Percentiles rank a stretch among this genome's conserved stretches.
Evolutionary conservation across 2,797 vertebrate genomes (phyloP).

Genomic region (Aphelocoma californica): DNA sequence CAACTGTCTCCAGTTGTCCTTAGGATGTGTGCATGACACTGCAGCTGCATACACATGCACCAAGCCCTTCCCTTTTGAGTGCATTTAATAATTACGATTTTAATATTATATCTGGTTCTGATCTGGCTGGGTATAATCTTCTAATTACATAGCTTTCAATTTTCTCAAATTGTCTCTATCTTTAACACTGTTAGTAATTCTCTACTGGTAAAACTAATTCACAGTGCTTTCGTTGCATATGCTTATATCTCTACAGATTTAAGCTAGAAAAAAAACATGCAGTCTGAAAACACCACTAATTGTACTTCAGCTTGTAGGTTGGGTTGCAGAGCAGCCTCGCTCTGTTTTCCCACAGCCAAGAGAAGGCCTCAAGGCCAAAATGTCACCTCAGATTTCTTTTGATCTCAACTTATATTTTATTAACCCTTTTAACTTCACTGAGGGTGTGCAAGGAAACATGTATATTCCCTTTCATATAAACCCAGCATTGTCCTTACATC

Average conservation of each 20-base stretch:
- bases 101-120: not conserved
- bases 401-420: constrained; percentile 67
- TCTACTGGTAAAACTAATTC: not conserved
- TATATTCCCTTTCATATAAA: constrained; percentile 62
- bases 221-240: not conserved
- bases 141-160: not conserved
- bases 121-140: not conserved
- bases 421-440: constrained; percentile 65
- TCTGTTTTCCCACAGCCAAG: constrained; percentile 63
- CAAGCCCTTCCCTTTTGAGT: not conserved
- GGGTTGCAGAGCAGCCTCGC: constrained; percentile 22
- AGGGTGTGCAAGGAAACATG: constrained; percentile 44
- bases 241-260: not conserved
- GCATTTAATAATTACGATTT: not conserved
- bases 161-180: not conserved
- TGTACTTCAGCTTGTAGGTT: constrained; percentile 31
- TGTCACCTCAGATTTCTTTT: constrained; percentile 67
- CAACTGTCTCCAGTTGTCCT: constrained; percentile 34
- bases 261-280: not conserved
- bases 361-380: constrained; percentile 68
- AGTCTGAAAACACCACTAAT: constrained; percentile 41
- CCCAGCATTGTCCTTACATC: constrained; percentile 50
- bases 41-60: not conserved
- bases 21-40: not conserved
- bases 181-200: not conserved